phyloP scores from a whole-genome alignment of 2,888 invertebrate genomes.

The Lymantria monacha region DNA sequence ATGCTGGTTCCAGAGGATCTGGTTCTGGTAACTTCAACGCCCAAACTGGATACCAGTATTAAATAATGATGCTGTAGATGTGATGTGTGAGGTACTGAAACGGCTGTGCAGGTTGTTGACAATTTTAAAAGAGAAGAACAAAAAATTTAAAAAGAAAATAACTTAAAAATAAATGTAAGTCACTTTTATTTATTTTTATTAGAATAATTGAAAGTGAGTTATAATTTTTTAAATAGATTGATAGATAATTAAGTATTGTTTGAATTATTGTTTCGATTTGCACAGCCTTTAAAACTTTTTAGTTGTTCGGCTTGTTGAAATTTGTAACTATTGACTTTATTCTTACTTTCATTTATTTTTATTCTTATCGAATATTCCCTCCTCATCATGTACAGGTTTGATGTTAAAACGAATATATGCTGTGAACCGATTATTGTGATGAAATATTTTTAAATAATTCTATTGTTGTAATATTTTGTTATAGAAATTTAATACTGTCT shows the following conservation, averaged over 20 bases:
- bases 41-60: constrained; percentile 72
- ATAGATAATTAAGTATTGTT: background rate
- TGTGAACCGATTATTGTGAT: constrained; percentile 47
- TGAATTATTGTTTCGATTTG: constrained; percentile 17
- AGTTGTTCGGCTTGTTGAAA: constrained; percentile 18
- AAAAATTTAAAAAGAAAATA: background rate
- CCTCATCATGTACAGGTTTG: constrained; percentile 31
- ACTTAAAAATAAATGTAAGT: constrained; percentile 3
- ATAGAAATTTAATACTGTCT: constrained; percentile 32
- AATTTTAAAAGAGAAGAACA: background rate
- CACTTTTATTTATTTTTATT: constrained; percentile 2
- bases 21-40: constrained; percentile 74
- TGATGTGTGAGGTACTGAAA: constrained; percentile 33
- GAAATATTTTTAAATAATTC: constrained; percentile 21
- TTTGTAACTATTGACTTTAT: constrained; percentile 25
- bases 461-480: constrained; percentile 34
- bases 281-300: constrained; percentile 17
- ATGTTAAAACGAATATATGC: constrained; percentile 36
- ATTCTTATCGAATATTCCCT: constrained; percentile 26
- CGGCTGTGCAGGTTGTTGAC: constrained; percentile 26
- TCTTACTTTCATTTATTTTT: constrained; percentile 15
- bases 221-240: background rate
- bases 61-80: constrained; percentile 30
- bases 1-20: constrained; percentile 58
- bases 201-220: constrained; percentile 1